A percentile compares a stretch with the other conserved stretches of the same genome.
These are phyloP conservation scores for Isurus oxyrinchus DNA, from an alignment of 2,113 vertebrate genomes.

Conservation along the genomic window DNA sequence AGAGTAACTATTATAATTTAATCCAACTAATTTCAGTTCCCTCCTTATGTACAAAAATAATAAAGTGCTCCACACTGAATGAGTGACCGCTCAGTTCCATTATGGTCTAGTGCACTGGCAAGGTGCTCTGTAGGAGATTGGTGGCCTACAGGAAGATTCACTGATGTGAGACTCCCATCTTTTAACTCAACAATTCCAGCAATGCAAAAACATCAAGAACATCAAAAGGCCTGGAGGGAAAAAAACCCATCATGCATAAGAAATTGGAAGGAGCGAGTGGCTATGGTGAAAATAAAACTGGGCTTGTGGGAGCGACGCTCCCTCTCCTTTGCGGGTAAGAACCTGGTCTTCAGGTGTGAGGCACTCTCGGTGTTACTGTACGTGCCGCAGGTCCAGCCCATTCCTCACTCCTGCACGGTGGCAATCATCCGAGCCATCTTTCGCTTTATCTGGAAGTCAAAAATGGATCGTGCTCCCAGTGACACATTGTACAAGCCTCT, in stretches of 20 bases:
- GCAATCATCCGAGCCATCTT: too few species aligned
- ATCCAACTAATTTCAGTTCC: background rate
- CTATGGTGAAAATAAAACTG: too few species aligned
- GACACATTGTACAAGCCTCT: too few species aligned
- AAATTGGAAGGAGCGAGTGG: too few species aligned
- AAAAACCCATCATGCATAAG: background rate
- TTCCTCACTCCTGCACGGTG: too few species aligned
- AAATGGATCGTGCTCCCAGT: too few species aligned
- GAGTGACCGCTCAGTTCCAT: background rate
- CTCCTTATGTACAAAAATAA: background rate
- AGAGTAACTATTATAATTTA: background rate
- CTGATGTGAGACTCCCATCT: background rate
- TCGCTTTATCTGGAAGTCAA: too few species aligned
- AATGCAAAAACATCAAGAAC: background rate
- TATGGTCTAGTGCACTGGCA: background rate
- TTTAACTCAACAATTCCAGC: background rate
- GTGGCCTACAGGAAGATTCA: background rate
- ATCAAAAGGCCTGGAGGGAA: background rate
- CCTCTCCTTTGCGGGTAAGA: too few species aligned
- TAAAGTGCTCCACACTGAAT: background rate
- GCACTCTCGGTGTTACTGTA: too few species aligned
- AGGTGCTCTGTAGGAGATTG: background rate
- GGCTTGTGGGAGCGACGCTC: too few species aligned
- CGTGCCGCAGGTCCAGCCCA: too few species aligned
- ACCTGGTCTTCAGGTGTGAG: too few species aligned